Base-by-base conservation (phyloP, 2,113 vertebrate species). In the Leucopsar rothschildi region DNA sequence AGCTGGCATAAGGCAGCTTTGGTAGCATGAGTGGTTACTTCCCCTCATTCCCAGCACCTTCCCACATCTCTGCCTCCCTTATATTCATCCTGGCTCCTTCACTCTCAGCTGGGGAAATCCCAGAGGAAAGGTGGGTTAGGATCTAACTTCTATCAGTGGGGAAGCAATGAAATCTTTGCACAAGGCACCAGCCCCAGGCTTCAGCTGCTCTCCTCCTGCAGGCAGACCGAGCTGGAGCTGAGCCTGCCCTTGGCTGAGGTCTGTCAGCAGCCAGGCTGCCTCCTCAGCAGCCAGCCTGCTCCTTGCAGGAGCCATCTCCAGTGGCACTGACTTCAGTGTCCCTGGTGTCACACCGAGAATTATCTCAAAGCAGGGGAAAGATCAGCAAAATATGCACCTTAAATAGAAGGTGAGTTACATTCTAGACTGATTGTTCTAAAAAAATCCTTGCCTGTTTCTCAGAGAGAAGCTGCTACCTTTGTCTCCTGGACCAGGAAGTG, bases 121-220 rank as follows among this genome's bases (percentile, higher is more conserved):
- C 44, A 69, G 24, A 33, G n/a, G 16, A 69, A 83, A 63, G 15
- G 7, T 14, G 2, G 5, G 11, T 45, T 37, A 66, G 31, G 20
- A 59, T 18, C 19, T 20, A 63, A 27, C 7, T 29, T 53, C 28
- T 68, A 0, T 55, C 2, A 0, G 7, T 13, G 24, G 7, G 16
- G 5, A 79, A 57, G 29, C 28, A 61, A 53, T 0, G 0, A 13
- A 29, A 27, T 8, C 60, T 92, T 71, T 85, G 42, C 33, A 47
- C 6, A 78, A 45, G 20, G 9, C 24, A 65, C 5, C 10, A 83
- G 17, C 23, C 66, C 15, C 18, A 42, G 23, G 12, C 9, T 84
- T 50, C 56, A 81, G 37, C 16, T 69, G 50, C 69, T 80, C 27
- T 61, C 8, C 13, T 55, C 42, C 24, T 47, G 28, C 21, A 35